Base-by-base conservation (phyloP, 2,888 invertebrate species). In the Dichetophora obliterata region DNA sequence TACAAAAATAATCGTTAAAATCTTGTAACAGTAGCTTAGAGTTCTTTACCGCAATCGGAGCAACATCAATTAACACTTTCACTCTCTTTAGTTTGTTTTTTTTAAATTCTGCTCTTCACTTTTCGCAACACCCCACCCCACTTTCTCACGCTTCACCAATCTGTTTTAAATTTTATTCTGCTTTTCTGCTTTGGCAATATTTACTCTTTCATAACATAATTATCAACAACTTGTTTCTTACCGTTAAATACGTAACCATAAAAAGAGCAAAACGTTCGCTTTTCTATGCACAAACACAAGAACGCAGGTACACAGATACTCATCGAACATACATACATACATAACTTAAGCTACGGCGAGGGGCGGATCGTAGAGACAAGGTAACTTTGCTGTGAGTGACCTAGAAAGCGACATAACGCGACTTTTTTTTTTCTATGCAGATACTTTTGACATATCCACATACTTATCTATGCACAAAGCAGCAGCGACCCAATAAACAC, bases 161-260 rank as follows among this genome's bases (percentile, higher is more conserved):
- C n/a, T n/a, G n/a, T 19, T 59, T 59, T 59, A 4, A 5, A 27
- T 8, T 59, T 24, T 5, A 24, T 59, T 59, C 24, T 59, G 24
- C 59, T 59, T 27, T 59, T 11, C 59, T 59, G 59, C 22, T 59
- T 59, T 22, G 59, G 24, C 59, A 59, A 59, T 37, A 34, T 37
- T 66, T 37, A 66, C 22, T 43, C 66, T 37, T 66, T 66, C 66
- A 66, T 66, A 66, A 66, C 66, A 19, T 37, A 66, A 66, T 66
- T 11, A 43, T 43, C 43, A 66, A 43, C 22, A 66, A 37, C 66
- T 66, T 37, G 66, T 66, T 66, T 66, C 66, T 37, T 37, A 37
- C 66, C 22, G 24, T 27, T 59, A 27, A 59, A 24, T 59, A 59
- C 14, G 59, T 59, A 59, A 59, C 59, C 59, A 59, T 59, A 59